phyloP scores from a whole-genome alignment of 1,140 invertebrate species.

The Drosophila busckii region DNA sequence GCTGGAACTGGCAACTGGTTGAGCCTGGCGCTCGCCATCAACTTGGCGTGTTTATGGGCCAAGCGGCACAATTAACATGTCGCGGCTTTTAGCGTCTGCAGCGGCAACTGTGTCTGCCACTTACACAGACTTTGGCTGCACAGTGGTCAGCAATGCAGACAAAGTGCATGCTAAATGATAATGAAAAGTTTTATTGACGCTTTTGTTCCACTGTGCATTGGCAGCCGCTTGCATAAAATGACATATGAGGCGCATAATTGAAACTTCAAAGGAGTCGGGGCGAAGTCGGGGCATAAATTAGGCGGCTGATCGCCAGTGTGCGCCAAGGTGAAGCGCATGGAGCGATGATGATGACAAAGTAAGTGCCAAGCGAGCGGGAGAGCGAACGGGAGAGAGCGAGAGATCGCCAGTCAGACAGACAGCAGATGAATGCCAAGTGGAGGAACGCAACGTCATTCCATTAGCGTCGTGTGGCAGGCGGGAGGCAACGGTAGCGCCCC shows the following conservation, averaged over 20 bases:
- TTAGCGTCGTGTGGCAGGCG: slow-evolving; percentile 62
- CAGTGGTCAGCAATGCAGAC: slow-evolving; percentile 4
- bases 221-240: slow-evolving; percentile 65
- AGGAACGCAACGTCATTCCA: slow-evolving; percentile 50
- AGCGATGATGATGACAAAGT: slow-evolving; percentile 18
- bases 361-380: slow-evolving; percentile 3
- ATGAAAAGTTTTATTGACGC: too few relatives aligned
- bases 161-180: too few relatives aligned
- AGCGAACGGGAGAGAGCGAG: neutral
- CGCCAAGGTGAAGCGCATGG: slow-evolving; percentile 46
- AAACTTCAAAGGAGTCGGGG: slow-evolving; percentile 73
- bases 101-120: neutral
- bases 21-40: slow-evolving; percentile 75
- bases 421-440: slow-evolving; percentile 24
- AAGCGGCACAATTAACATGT: slow-evolving; percentile 78
- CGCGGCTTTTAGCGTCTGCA: slow-evolving; percentile 72
- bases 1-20: slow-evolving; percentile 33
- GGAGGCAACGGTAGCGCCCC: slow-evolving; percentile 38
- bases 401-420: neutral
- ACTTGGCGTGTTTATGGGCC: slow-evolving; percentile 77
- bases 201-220: too few relatives aligned
- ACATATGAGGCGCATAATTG: slow-evolving; percentile 78
- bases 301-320: slow-evolving; percentile 55
- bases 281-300: slow-evolving; percentile 71
- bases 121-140: slow-evolving; percentile 5